These are phyloP conservation scores for Mamestra configurata DNA, from an alignment of 1,140 invertebrate species.

Conservation along the genomic window DNA sequence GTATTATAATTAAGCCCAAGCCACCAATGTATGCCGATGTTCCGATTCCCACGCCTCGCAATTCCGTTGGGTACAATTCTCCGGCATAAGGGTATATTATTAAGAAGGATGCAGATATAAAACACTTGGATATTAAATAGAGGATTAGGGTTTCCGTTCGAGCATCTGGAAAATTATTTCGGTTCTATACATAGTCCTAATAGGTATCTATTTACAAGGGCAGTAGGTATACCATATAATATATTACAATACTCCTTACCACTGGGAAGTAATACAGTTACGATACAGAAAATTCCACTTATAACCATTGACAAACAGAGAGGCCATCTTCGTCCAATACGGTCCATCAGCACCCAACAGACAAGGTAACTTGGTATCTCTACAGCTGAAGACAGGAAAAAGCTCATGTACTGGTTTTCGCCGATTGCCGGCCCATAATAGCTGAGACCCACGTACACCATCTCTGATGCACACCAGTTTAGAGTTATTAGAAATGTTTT, in stretches of 20 bases:
- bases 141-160: constrained; percentile 92
- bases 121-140: constrained; percentile 95
- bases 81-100: constrained; percentile 97
- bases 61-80: constrained; percentile 95
- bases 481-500: constrained; percentile 91
- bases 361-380: constrained; percentile 95
- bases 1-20: constrained; percentile 95
- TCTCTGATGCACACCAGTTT: constrained; percentile 92
- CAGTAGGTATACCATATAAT: not conserved
- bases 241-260: constrained; percentile 85
- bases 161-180: constrained; percentile 90
- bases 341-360: constrained; percentile 95
- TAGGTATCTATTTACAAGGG: constrained; percentile 34
- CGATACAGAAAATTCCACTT: constrained; percentile 94
- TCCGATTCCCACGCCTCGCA: constrained; percentile 95
- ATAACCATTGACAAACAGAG: constrained; percentile 94
- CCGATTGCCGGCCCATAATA: constrained; percentile 96
- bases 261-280: constrained; percentile 92
- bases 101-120: constrained; percentile 96
- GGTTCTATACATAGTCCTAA: constrained; percentile 36
- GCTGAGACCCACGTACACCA: constrained; percentile 95
- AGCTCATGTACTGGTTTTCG: constrained; percentile 95
- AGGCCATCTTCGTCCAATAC: constrained; percentile 94
- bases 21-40: constrained; percentile 96
- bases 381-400: constrained; percentile 94